Conservation (phyloP, 2,797 vertebrate genomes). For the Cheracebus regulus region DNA sequence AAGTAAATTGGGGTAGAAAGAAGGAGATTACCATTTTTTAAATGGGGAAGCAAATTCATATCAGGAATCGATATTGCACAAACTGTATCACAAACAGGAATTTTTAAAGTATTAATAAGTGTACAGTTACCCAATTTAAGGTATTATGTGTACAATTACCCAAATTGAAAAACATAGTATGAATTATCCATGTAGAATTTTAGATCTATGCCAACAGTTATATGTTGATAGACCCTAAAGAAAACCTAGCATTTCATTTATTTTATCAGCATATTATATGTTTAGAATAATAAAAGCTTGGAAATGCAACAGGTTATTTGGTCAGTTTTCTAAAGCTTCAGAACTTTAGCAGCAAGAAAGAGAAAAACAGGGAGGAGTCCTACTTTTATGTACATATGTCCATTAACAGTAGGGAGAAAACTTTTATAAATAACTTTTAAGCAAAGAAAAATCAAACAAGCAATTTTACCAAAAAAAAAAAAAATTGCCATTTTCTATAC, state of each 20-base stretch:
- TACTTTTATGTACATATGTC: neutral
- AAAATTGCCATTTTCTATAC: neutral
- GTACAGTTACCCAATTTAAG: neutral
- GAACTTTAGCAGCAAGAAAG: neutral
- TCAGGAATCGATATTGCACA: neutral
- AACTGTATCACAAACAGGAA: neutral
- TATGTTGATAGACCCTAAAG: neutral
- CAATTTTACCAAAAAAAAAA: neutral
- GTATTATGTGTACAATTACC: neutral
- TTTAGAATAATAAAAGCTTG: constrained; percentile 15
- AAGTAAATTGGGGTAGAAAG: neutral
- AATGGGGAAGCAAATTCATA: neutral
- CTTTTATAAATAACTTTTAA: neutral
- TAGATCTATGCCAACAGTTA: neutral
- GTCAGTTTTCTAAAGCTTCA: constrained; percentile 27
- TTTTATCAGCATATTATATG: neutral
- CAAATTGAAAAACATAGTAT: neutral
- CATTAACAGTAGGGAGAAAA: neutral
- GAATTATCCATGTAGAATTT: neutral
- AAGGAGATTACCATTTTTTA: neutral
- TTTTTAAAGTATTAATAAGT: neutral
- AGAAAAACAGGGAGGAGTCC: neutral
- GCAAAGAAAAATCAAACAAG: neutral
- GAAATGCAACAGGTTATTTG: neutral
- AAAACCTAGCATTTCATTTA: neutral